These are phyloP conservation scores for Tamias sibiricus DNA, from an alignment of 2,113 vertebrate genomes.

Conservation along the genomic window DNA sequence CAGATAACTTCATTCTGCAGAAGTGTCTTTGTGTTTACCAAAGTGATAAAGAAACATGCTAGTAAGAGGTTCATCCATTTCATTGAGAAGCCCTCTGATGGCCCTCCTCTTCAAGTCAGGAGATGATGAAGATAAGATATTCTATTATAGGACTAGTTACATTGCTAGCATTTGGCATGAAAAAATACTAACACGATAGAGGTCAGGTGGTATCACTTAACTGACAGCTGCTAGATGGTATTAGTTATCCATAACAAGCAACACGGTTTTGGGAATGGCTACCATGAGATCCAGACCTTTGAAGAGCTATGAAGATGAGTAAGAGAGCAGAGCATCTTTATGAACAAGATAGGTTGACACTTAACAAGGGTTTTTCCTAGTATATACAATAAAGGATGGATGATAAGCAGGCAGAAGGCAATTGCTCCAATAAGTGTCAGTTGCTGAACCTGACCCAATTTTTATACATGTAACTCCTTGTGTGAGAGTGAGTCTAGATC, in stretches of 20 bases:
- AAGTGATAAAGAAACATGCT: neutral
- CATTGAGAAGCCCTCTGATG: neutral
- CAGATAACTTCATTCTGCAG: neutral
- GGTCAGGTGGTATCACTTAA: neutral
- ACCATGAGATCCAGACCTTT: neutral
- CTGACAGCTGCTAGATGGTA: neutral
- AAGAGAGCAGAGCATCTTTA: neutral
- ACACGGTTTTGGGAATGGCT: neutral
- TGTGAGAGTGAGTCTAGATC: neutral
- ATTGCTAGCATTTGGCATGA: neutral
- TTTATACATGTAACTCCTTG: neutral
- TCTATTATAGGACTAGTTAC: neutral
- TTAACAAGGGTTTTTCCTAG: neutral
- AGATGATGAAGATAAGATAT: neutral
- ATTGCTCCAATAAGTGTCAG: neutral
- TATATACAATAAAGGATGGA: neutral
- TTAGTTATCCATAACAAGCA: neutral
- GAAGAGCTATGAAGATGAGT: neutral
- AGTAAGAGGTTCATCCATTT: neutral
- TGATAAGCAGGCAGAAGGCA: neutral
- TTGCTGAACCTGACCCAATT: neutral
- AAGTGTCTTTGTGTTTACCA: neutral
- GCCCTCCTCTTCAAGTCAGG: neutral
- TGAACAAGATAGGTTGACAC: neutral
- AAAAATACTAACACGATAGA: neutral